Evolutionary conservation across 30 jellyfish, hydroid and myxozoan species (phyloP), one percentile per base, ranked within the genome.

Genomic region (Clytia hemisphaerica): DNA sequence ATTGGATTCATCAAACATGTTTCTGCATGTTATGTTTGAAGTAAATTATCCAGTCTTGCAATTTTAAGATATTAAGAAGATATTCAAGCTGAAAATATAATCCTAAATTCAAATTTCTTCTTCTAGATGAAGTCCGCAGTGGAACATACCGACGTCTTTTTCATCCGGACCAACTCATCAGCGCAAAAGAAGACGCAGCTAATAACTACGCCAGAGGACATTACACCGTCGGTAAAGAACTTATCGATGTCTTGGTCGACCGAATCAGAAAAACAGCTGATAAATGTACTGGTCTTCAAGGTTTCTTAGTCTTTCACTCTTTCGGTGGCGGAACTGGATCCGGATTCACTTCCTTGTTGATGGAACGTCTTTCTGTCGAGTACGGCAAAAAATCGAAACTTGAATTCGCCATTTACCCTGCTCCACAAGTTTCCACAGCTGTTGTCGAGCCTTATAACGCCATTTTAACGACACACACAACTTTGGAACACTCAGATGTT

Each of bases 271-370:
- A 37, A 62, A 26, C 16, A 6, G 76, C 96, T 72, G 96, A 87
- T 37, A 80, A 46, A 10, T 87, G 96, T 53, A 83, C 58, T 10
- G 96, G 96, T 18, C 72, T 87, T 7, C 96, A 89, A 70, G 98
- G 98, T 24, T 89, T 89, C 72, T 64, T 89, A 45, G 34, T 89
- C 45, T 80, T 76, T 58, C 98, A 89, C 47, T 89, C 98, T 6
- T 82, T 66, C 58, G 98, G 98, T 26, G 98, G 98, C 37, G 98
- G 98, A 10, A 89, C 98, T 3, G 98, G 98, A 51, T 89, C 98
- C 5, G 98, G 98, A 29, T 83, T 89, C 19, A 76, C 98, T 2
- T 83, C 98, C 6, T 89, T 83, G 14, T 79, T 89, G 25, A 75
- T 82, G 95, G 98, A 89, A 54, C 91, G 93, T 7, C 58, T 89